phyloP scores from a whole-genome alignment of 2,113 vertebrate genomes.

The Tricholaema leucomelas region DNA sequence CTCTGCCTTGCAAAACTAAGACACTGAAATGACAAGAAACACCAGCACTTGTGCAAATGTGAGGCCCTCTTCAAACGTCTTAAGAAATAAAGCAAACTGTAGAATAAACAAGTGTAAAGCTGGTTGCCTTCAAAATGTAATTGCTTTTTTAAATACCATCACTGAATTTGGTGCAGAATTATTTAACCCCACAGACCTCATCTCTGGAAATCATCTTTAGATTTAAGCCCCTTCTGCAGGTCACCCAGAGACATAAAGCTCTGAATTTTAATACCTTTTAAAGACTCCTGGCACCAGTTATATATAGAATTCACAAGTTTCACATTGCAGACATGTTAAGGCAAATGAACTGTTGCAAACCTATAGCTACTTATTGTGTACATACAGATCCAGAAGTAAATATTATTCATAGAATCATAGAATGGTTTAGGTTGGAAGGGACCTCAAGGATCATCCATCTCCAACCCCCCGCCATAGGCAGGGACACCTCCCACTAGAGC shows the following conservation, averaged over 20 bases:
- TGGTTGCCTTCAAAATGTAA: background rate
- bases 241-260: background rate
- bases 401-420: background rate
- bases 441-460: no score
- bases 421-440: no score
- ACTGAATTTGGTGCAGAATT: background rate
- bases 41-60: background rate
- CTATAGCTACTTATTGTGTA: background rate
- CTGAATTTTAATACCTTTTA: background rate
- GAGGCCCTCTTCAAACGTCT: background rate
- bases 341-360: conserved; percentile 2
- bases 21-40: background rate
- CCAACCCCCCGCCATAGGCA: no score
- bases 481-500: no score
- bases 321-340: background rate
- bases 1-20: background rate
- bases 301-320: background rate
- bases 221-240: background rate
- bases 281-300: background rate
- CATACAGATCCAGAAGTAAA: background rate
- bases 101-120: background rate
- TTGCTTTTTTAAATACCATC: background rate
- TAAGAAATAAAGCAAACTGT: background rate
- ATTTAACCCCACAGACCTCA: background rate
- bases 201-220: conserved; percentile 5